phyloP scores from a whole-genome alignment of 2,888 invertebrate species.

The Luperina testacea region DNA sequence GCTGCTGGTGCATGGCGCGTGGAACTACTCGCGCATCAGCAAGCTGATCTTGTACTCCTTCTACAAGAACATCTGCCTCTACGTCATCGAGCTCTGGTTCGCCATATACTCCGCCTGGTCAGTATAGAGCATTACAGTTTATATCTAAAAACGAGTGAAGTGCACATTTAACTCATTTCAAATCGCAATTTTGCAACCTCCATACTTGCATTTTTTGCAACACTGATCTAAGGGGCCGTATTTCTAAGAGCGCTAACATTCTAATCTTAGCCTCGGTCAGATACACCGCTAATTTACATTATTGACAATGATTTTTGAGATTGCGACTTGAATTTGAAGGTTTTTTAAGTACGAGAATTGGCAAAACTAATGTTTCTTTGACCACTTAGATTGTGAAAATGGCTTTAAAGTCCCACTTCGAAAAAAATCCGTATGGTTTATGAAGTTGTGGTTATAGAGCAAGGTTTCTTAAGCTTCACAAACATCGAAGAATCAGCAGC shows the following conservation, averaged over 20 bases:
- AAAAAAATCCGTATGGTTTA: no score
- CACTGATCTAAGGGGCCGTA: background rate
- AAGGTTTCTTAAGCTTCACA: background rate
- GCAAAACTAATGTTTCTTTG: no score
- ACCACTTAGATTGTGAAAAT: background rate
- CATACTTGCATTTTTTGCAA: background rate
- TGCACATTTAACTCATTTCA: background rate
- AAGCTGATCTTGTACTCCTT: slow-evolving; percentile 99
- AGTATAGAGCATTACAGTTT: slow-evolving; percentile 49
- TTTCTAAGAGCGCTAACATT: background rate
- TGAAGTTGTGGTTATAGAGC: background rate
- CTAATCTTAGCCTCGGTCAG: background rate
- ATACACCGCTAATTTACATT: background rate
- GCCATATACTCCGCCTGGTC: slow-evolving; percentile 98
- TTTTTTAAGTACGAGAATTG: background rate
- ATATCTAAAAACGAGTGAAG: background rate
- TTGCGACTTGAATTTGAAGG: background rate
- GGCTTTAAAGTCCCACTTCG: background rate
- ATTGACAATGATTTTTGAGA: background rate
- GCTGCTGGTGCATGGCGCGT: slow-evolving; percentile 99
- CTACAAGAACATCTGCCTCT: slow-evolving; percentile 99
- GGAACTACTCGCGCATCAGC: slow-evolving; percentile 99
- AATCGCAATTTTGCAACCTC: background rate
- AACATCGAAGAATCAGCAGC: background rate
- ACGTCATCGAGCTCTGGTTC: slow-evolving; percentile 99